phyloP scores from a whole-genome alignment of 2,113 vertebrate species.

The human region GRCh38 chr14:22048001-22048500 shows the following conservation, averaged over 20 bases:
- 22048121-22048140: not conserved
- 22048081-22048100: not conserved
- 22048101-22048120: not conserved
- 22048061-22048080: not conserved
- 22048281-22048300: accelerated
- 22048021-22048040: not conserved
- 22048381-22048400: not conserved
- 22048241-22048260: not conserved
- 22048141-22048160: not conserved
- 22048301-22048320: not conserved
- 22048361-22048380: not conserved
- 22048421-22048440: not conserved
- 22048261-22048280: not conserved
- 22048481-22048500: not conserved
- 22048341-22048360: not conserved
- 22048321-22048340: not conserved
- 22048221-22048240: not conserved
- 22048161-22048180: not conserved
- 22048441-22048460: not conserved
- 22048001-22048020: not conserved
- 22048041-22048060: not conserved
- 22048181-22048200: not conserved
- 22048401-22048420: not conserved
- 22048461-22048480: not conserved
- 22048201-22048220: not conserved